Evolutionary conservation across 2,888 invertebrate genomes (phyloP).

Genomic region (Tricholauxania praeusta): DNA sequence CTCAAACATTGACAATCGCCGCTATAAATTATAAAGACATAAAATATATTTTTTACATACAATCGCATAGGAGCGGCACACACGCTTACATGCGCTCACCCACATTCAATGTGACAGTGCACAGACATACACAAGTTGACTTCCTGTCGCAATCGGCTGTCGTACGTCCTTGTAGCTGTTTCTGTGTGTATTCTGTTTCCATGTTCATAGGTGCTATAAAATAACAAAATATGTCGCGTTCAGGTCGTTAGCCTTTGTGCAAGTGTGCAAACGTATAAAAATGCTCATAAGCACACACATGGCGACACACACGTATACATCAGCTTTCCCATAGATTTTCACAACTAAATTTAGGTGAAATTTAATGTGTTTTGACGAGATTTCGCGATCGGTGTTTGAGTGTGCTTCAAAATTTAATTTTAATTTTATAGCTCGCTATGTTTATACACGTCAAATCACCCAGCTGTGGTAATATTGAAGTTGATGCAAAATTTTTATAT

Average conservation of each 20-base stretch:
- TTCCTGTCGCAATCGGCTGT: conserved; percentile 43
- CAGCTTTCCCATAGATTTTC: no score
- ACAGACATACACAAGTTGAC: conserved; percentile 32
- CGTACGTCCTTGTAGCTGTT: conserved; percentile 25
- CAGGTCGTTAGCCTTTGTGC: conserved; percentile 16
- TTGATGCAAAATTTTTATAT: no score
- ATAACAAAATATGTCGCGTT: conserved; percentile 20
- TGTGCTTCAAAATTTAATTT: no score
- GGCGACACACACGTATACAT: no score
- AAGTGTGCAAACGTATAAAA: background rate
- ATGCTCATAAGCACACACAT: background rate
- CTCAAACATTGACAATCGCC: conserved; percentile 35
- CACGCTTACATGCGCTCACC: background rate
- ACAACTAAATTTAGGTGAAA: no score
- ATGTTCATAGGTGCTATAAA: conserved; percentile 29
- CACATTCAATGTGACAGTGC: conserved; percentile 6
- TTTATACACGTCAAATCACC: no score
- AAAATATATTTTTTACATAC: conserved; percentile 33
- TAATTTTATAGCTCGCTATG: no score
- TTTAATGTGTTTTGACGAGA: no score
- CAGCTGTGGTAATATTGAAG: no score
- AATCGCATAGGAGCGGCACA: background rate
- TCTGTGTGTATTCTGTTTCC: conserved; percentile 36
- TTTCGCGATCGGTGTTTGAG: no score
- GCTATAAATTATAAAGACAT: conserved; percentile 44